Percentiles rank a stretch among this genome's conserved stretches.
Conservation (phyloP, 1,140 invertebrate genomes). For the Zaprionus taronus region DNA sequence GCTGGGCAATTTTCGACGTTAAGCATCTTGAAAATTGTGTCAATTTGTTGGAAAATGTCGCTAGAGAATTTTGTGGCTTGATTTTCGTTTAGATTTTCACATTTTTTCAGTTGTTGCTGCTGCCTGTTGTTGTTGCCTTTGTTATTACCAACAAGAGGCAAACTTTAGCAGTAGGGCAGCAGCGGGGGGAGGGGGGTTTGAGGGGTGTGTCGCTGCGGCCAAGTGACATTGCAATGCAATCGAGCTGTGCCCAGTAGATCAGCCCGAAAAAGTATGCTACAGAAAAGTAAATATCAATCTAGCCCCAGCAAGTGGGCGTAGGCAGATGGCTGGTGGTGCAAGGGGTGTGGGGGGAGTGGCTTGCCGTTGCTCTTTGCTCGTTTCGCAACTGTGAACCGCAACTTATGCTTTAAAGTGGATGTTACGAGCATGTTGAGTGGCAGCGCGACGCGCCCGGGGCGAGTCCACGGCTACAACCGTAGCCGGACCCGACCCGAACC, state of each 20-base stretch:
- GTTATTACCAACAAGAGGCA: conserved; percentile 43
- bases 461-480: conserved; percentile 7
- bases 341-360: background rate
- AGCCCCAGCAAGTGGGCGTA: conserved; percentile 4
- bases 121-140: conserved; percentile 16
- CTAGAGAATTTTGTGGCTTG: conserved; percentile 73
- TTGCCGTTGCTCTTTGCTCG: no score
- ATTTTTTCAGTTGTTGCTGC: conserved; percentile 2
- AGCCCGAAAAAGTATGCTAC: conserved; percentile 61
- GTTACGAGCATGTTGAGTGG: conserved; percentile 51
- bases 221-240: conserved; percentile 26
- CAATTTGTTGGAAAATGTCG: conserved; percentile 81
- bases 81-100: conserved; percentile 62
- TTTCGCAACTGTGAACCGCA: conserved; percentile 51
- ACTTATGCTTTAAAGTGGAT: conserved; percentile 79
- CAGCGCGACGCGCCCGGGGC: conserved; percentile 18
- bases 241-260: background rate
- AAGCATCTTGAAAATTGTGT: conserved; percentile 82
- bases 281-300: conserved; percentile 76
- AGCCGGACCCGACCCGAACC: conserved; percentile 50
- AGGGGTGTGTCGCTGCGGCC: background rate
- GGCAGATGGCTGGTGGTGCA: background rate
- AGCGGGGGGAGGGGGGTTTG: conserved; percentile 27
- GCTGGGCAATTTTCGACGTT: conserved; percentile 61
- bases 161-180: conserved; percentile 19